Evolutionary conservation across 2,888 invertebrate genomes (phyloP).

Genomic region (Athetis lepigone): DNA sequence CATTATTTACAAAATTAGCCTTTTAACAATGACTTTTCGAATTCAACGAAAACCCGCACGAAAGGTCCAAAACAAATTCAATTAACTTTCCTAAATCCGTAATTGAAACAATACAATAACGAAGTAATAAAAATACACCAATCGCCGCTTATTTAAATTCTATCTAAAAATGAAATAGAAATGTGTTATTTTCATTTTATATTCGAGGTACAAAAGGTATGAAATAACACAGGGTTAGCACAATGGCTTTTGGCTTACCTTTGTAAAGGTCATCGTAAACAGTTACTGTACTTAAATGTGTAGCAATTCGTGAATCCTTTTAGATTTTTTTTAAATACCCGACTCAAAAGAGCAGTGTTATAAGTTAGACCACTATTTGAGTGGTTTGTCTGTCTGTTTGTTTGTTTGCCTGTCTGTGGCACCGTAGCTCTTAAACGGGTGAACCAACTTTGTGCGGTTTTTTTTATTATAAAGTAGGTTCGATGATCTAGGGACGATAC

Average conservation of each 20-base stretch:
- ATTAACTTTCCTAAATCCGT: conserved; percentile 11
- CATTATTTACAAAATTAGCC: background rate
- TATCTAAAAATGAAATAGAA: conserved; percentile 15
- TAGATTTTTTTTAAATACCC: background rate
- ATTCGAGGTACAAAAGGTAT: conserved; percentile 5
- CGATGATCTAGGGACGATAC: too few species aligned
- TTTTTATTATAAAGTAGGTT: too few species aligned
- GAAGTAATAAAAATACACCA: conserved; percentile 16
- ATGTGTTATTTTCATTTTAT: conserved; percentile 20
- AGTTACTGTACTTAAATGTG: background rate
- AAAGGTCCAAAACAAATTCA: conserved; percentile 20
- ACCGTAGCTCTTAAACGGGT: too few species aligned
- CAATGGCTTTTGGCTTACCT: conserved; percentile 15
- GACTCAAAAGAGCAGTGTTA: too few species aligned
- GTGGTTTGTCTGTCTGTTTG: too few species aligned
- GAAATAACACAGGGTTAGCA: conserved; percentile 18
- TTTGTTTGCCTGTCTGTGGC: too few species aligned
- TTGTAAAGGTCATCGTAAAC: conserved; percentile 1
- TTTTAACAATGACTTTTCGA: background rate
- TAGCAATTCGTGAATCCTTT: background rate
- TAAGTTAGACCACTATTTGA: too few species aligned
- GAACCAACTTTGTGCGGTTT: too few species aligned
- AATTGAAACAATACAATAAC: conserved; percentile 29
- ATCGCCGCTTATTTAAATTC: conserved; percentile 7
- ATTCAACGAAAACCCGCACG: conserved; percentile 2